Conservation (phyloP, 2,113 vertebrate species). For the Psittacula cyanocephala region DNA sequence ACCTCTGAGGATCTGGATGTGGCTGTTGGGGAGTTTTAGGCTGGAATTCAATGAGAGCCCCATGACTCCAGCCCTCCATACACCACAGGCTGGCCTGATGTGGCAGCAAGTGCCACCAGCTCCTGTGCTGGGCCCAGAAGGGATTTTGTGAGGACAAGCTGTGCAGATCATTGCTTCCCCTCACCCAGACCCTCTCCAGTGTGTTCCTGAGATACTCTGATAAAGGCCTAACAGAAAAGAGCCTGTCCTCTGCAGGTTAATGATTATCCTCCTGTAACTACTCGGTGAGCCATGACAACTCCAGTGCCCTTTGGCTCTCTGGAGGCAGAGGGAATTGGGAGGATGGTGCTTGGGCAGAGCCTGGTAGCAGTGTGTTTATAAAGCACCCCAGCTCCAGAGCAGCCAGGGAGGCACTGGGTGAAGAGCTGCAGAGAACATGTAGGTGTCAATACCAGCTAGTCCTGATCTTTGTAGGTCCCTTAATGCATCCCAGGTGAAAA, state of each 20-base stretch:
- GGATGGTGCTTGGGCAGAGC: not conserved
- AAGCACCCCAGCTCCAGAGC: not conserved
- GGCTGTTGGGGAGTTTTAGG: not conserved
- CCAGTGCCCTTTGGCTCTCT: slow-evolving; percentile 2
- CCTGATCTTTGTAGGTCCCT: not conserved
- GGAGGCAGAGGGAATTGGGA: not conserved
- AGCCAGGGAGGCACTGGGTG: not conserved
- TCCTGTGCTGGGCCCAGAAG: rapidly evolving
- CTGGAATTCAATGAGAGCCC: not conserved
- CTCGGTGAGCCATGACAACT: not conserved
- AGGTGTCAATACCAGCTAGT: not conserved
- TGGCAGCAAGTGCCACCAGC: not conserved
- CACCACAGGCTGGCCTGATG: not conserved
- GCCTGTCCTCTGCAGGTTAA: slow-evolving; percentile 51
- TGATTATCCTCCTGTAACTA: slow-evolving; percentile 39
- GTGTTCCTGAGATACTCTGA: not conserved
- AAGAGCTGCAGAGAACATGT: not conserved
- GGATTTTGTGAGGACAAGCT: not conserved
- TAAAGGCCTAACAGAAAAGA: slow-evolving; percentile 28
- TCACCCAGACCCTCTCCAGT: not conserved
- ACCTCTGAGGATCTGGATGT: not conserved
- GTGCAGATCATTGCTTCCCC: not conserved
- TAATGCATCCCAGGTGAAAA: not conserved
- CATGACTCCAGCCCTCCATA: not conserved
- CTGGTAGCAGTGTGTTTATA: not conserved